Conservation (phyloP, 2,888 invertebrate genomes). For the Amblyjoppa fuscipennis region DNA sequence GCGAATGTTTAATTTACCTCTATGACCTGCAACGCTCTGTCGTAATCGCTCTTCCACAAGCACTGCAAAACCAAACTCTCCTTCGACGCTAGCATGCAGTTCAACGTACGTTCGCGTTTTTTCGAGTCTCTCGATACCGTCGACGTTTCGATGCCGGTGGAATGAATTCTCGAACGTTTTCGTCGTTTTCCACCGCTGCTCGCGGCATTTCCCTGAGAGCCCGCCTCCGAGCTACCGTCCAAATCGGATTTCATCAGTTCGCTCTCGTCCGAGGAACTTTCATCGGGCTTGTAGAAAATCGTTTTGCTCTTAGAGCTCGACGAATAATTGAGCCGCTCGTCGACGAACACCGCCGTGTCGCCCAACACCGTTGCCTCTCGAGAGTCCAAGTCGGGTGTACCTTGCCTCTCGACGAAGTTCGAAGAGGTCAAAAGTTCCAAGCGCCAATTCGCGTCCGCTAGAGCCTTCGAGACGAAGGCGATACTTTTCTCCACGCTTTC, state of each 20-base stretch:
- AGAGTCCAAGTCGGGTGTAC: conserved; percentile 85
- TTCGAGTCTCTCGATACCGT: conserved; percentile 68
- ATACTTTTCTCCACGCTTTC: conserved; percentile 76
- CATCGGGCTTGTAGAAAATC: conserved; percentile 75
- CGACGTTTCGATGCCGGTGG: conserved; percentile 36
- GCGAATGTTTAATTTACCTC: conserved; percentile 87
- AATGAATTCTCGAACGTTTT: conserved; percentile 82
- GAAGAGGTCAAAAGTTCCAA: conserved; percentile 89
- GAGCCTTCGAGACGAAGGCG: conserved; percentile 83
- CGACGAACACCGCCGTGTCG: conserved; percentile 21
- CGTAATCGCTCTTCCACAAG: conserved; percentile 90
- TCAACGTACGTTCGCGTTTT: conserved; percentile 86
- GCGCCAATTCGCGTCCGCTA: conserved; percentile 91
- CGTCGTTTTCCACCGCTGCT: conserved; percentile 84
- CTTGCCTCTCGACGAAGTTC: conserved; percentile 85
- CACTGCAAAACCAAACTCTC: conserved; percentile 92
- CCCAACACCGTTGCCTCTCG: background rate
- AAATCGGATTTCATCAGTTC: conserved; percentile 73
- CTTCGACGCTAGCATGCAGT: conserved; percentile 91
- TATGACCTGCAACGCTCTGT: conserved; percentile 92
- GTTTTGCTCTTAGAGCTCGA: conserved; percentile 69
- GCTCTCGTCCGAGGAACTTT: conserved; percentile 75
- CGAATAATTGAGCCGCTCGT: conserved; percentile 72
- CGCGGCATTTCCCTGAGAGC: conserved; percentile 84
- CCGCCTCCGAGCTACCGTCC: conserved; percentile 77